phyloP scores from a whole-genome alignment of 2,797 vertebrate genomes.

The Simalia tracyae region DNA sequence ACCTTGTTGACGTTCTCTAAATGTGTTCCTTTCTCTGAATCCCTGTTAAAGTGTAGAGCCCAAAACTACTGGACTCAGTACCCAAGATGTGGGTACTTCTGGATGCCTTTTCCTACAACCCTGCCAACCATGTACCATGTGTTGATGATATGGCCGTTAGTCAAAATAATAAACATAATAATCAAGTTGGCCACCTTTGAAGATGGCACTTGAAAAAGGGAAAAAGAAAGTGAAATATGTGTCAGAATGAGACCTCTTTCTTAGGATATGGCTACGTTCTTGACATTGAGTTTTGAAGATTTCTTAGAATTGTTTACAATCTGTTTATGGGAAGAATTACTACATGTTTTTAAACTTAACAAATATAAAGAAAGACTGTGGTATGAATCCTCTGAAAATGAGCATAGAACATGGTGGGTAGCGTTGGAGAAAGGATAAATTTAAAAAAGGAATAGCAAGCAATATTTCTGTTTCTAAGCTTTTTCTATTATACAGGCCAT shows the following conservation, averaged over 20 bases:
- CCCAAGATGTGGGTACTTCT: not conserved
- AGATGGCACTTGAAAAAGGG: not conserved
- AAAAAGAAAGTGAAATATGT: not conserved
- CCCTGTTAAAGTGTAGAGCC: not conserved
- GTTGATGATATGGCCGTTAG: not conserved
- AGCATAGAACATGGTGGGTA: conserved; percentile 5
- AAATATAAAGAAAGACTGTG: not conserved
- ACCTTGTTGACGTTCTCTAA: not conserved
- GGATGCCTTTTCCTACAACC: not conserved
- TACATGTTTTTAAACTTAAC: not conserved
- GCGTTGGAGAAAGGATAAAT: no score
- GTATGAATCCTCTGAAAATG: not conserved
- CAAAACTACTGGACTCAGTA: not conserved
- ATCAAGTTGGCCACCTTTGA: not conserved
- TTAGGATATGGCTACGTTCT: not conserved
- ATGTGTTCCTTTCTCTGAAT: not conserved
- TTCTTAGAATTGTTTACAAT: not conserved
- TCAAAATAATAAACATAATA: not conserved
- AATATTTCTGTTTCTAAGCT: conserved; percentile 11
- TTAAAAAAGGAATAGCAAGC: not conserved
- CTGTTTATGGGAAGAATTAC: not conserved
- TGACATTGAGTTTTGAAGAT: not conserved
- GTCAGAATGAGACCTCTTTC: not conserved
- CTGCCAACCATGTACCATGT: not conserved
- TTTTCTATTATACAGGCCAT: not conserved